Evolutionary conservation across 1,140 invertebrate species (phyloP).

Genomic region (Drosophila chauvacae): DNA sequence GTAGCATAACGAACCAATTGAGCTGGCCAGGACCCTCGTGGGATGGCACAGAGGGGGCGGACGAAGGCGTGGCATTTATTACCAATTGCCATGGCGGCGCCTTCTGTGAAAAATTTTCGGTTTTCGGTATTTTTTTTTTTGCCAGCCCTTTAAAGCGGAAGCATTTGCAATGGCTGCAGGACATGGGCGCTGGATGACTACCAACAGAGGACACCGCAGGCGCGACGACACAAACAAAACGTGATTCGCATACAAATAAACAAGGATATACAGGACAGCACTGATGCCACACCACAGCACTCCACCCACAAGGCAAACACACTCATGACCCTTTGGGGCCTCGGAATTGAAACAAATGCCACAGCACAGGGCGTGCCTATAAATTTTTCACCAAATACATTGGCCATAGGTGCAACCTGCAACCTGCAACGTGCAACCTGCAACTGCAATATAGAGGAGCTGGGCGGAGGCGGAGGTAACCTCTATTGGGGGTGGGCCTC

Average conservation of each 20-base stretch:
- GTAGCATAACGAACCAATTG: constrained; percentile 78
- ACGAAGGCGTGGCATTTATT: constrained; percentile 74
- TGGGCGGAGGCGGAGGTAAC: neutral
- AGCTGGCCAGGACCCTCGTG: constrained; percentile 54
- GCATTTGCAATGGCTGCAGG: constrained; percentile 60
- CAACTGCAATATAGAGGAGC: constrained; percentile 35
- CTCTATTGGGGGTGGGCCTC: constrained; percentile 19
- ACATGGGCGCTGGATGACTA: constrained; percentile 33
- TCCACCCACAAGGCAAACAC: constrained; percentile 14
- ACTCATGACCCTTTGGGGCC: constrained; percentile 41
- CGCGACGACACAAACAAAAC: constrained; percentile 82
- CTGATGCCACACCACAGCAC: neutral
- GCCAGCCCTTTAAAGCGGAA: constrained; percentile 69
- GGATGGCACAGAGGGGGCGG: neutral
- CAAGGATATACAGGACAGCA: constrained; percentile 35
- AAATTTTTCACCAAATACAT: constrained; percentile 82
- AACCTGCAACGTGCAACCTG: constrained; percentile 30
- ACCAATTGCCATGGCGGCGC: constrained; percentile 62
- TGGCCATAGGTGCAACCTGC: constrained; percentile 60
- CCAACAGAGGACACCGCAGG: constrained; percentile 61
- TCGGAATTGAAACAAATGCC: constrained; percentile 80
- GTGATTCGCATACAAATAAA: constrained; percentile 80
- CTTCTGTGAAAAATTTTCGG: constrained; percentile 63
- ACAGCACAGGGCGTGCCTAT: constrained; percentile 73
- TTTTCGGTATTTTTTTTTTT: neutral